Evolutionary conservation across 2,888 invertebrate species (phyloP), one percentile per base, ranked within the genome.

Genomic region (Entomobrya multifasciata): DNA sequence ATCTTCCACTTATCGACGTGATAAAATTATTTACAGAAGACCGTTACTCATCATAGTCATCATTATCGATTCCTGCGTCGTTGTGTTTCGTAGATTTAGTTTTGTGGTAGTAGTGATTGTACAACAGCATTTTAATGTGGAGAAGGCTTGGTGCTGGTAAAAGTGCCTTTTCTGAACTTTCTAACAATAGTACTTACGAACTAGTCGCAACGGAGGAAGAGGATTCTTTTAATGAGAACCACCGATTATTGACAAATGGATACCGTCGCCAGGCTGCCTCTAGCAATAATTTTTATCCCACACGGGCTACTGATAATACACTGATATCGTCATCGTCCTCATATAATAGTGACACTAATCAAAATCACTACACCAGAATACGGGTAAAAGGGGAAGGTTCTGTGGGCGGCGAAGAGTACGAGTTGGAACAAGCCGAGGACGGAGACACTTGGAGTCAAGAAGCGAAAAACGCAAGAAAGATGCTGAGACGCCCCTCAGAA

Each of bases 121-220:
- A 27, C 10, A 67, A n/a, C n/a, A n/a, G 44, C 55, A 44, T 62
- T 88, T 87, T 89, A 88, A 89, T 89, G 89, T 89, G 89, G 89
- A 89, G 80, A 89, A 77, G 82, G 78, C 65, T 88, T 15, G 85
- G 87, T 72, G 82, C 65, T 81, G 57, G 84, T 47, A 86, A 86
- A 86, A 77, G 86, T 86, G 86, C 86, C 86, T 86, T 86, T 27
- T 76, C 81, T 44, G 80, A 81, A 81, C 55, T 62, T 13, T 44
- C 62, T 30, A 82, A 47, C 67, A 86, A 83, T 76, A 83, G n/a
- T n/a, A n/a, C 49, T 86, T 88, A 88, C 65, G 88, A 86, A 70
- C 72, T 76, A 41, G 87, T 88, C 0, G 79, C 83, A 36, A 86
- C 86, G 4, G 86, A 86, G 10, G 82, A 86, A 30, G 88, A 87